Base-by-base conservation (phyloP, 2,888 invertebrate species). In the Athrips mouffetella region DNA sequence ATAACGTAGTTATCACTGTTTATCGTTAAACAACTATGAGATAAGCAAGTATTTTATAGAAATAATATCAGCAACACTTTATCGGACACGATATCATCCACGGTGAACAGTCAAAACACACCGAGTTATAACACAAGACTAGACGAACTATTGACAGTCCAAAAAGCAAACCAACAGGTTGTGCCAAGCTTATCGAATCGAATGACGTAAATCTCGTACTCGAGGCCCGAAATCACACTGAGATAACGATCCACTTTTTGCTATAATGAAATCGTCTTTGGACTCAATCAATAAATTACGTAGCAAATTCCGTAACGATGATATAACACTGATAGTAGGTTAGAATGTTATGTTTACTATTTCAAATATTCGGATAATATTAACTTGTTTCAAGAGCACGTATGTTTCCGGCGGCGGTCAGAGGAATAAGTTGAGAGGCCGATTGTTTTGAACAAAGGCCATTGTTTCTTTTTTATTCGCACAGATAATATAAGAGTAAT, bases 381-480 rank as follows among this genome's bases (percentile, higher is more conserved):
- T 31, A 44, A 27, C 33, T 45, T 15, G 33, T 35, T 41, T 25
- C 52, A 48, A 63, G 62, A 65, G 65, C 55, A 75, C 75, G 70
- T 73, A 67, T 68, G 71, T 61, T 62, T 62, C 21, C 62, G 63
- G 55, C 69, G 71, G 58, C 70, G 73, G 73, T 71, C 72, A 72
- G 65, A 66, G 60, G 67, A 77, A 80, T 77, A 82, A 76, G 69
- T 77, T 73, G 67, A 72, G 68, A 62, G 63, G 63, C 55, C 67
- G 62, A 76, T 75, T 79, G 71, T 70, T 73, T 63, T 67, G 68
- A 83, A 85, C 85, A 86, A 82, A 84, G 78, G 73, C 84, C 62
- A 83, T 85, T 86, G 85, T 85, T 81, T 75, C 63, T 70, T 80
- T 80, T 79, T 80, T 70, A 73, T 80, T 80, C 80, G 71, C 80